Evolutionary conservation across 2,888 invertebrate genomes (phyloP).

Genomic region (Eupithecia exiguata): DNA sequence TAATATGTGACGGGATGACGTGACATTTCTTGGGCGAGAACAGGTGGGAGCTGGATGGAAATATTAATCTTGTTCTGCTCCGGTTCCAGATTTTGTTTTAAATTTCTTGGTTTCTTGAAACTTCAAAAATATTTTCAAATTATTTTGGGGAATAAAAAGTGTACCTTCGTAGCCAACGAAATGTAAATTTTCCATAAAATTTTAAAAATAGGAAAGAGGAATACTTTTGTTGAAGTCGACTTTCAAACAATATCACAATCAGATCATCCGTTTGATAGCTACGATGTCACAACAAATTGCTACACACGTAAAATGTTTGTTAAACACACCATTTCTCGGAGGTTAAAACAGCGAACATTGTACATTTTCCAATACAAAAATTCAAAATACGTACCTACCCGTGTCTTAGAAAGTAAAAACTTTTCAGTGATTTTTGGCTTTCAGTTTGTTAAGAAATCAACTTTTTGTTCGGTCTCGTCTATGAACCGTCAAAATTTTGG

Average conservation of each 20-base stretch:
- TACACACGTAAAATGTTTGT: not conserved
- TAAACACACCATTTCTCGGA: not conserved
- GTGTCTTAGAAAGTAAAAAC: not conserved
- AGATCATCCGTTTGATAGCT: no score
- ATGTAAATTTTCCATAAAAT: no score
- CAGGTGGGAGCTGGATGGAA: conserved; percentile 26
- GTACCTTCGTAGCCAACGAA: not conserved
- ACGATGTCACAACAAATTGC: not conserved
- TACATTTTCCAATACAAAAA: not conserved
- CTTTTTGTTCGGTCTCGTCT: not conserved
- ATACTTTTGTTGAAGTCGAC: no score
- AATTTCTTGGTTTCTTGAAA: not conserved
- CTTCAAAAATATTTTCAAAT: not conserved
- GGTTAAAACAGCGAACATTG: not conserved
- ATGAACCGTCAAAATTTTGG: not conserved
- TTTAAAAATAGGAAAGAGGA: no score
- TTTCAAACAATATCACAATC: no score
- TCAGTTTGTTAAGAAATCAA: not conserved
- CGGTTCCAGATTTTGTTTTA: not conserved
- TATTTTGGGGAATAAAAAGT: not conserved
- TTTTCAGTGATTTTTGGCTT: not conserved
- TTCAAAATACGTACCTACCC: no score
- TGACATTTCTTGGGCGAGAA: conserved; percentile 29
- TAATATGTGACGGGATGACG: conserved; percentile 32
- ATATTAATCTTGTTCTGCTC: conserved; percentile 14